phyloP scores from a whole-genome alignment of 2,113 vertebrate genomes.

The Clarias magur region DNA sequence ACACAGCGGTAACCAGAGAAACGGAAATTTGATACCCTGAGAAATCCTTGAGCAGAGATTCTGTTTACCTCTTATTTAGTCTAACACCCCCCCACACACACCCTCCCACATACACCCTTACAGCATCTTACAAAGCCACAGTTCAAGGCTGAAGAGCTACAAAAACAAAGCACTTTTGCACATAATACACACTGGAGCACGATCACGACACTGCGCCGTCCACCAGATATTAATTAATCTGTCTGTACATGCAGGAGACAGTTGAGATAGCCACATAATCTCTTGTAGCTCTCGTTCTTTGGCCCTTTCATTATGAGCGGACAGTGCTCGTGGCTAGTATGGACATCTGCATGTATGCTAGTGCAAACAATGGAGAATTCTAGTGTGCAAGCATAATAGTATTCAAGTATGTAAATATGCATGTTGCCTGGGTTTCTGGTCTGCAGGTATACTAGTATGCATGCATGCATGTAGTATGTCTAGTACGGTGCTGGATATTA shows the following conservation, averaged over 20 bases:
- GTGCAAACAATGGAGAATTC: background rate
- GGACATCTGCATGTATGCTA: background rate
- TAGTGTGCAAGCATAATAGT: background rate
- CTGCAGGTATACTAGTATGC: background rate
- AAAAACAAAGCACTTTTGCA: constrained; percentile 6
- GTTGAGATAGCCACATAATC: background rate
- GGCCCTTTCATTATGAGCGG: background rate
- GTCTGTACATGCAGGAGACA: background rate
- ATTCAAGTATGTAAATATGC: background rate
- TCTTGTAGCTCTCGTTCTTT: background rate
- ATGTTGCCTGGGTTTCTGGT: background rate
- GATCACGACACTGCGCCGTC: background rate
- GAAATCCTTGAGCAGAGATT: constrained; percentile 15
- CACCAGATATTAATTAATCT: background rate
- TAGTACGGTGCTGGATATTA: too few species aligned
- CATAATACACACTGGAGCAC: background rate
- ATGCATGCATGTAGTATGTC: background rate
- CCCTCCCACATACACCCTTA: background rate
- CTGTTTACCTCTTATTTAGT: background rate
- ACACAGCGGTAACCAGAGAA: background rate
- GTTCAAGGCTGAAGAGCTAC: constrained; percentile 14
- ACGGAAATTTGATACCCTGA: constrained; percentile 21
- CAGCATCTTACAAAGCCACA: constrained; percentile 1
- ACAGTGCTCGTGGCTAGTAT: background rate
- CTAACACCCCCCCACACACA: background rate